Percentiles rank a stretch among this genome's conserved stretches.
Conservation (phyloP, 2,888 invertebrate species). For the Limnephilus lunatus region DNA sequence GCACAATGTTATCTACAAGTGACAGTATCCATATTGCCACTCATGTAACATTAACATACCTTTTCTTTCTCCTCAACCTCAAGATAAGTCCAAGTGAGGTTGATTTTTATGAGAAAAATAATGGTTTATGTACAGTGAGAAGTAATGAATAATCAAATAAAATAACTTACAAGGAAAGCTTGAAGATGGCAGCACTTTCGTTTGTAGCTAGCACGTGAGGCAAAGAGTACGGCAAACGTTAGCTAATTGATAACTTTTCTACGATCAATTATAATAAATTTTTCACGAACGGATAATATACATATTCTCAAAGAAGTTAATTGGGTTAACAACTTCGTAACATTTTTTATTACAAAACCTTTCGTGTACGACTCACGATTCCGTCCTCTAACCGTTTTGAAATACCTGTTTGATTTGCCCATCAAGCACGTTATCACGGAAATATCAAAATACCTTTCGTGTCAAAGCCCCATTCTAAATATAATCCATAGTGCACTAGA, state of each 20-base stretch:
- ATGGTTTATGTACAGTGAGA: too few relatives aligned
- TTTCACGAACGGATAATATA: neutral
- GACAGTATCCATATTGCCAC: too few relatives aligned
- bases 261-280: neutral
- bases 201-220: too few relatives aligned
- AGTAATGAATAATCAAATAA: too few relatives aligned
- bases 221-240: too few relatives aligned
- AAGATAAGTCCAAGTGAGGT: too few relatives aligned
- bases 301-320: neutral
- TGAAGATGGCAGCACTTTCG: too few relatives aligned
- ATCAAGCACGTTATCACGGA: neutral
- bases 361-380: neutral
- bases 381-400: neutral
- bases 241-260: neutral
- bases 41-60: too few relatives aligned
- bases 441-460: neutral
- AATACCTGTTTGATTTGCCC: neutral
- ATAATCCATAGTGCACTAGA: neutral
- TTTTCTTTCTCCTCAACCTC: too few relatives aligned
- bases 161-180: too few relatives aligned
- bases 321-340: neutral
- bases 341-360: neutral
- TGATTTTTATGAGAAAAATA: too few relatives aligned
- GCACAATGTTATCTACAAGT: too few relatives aligned
- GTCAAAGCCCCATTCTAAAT: neutral